Percentiles rank a stretch among this genome's conserved stretches.
phyloP scores from a whole-genome alignment of 2,113 vertebrate genomes.

The Clarias magur region DNA sequence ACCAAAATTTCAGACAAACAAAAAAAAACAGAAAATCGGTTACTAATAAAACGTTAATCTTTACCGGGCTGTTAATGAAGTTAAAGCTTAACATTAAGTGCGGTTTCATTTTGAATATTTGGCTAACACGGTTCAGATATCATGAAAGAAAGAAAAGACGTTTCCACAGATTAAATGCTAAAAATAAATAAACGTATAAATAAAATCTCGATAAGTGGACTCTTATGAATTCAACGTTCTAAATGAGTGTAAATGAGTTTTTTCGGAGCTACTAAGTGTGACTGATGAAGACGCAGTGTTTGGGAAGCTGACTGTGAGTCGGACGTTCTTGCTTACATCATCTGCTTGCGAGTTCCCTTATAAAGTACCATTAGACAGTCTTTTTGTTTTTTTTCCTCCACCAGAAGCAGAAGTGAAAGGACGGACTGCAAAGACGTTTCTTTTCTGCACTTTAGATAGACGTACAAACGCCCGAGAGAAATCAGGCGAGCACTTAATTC shows the following conservation, averaged over 20 bases:
- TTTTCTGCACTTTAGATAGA: constrained; percentile 53
- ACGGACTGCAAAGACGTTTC: constrained; percentile 26
- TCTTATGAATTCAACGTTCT: background rate
- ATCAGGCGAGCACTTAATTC: constrained; percentile 47
- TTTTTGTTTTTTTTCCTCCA: constrained; percentile 25
- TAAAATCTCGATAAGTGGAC: background rate
- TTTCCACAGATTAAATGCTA: no score
- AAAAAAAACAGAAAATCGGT: background rate
- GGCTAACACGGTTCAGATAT: background rate
- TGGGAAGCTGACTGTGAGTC: background rate
- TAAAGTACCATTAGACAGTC: constrained; percentile 78
- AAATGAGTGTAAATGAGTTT: background rate
- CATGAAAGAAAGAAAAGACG: background rate
- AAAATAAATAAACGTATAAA: no score
- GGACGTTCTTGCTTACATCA: background rate
- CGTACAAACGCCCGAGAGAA: constrained; percentile 1
- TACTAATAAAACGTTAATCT: background rate
- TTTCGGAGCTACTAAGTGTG: background rate
- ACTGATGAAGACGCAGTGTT: background rate
- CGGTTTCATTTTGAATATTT: background rate
- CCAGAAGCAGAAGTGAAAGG: constrained; percentile 38
- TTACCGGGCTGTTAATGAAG: background rate
- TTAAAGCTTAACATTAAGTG: background rate
- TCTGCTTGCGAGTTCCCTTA: constrained; percentile 54
- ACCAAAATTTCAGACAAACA: background rate